Evolutionary conservation across 1,140 invertebrate species (phyloP).

Genomic region (Coelopa frigida): DNA sequence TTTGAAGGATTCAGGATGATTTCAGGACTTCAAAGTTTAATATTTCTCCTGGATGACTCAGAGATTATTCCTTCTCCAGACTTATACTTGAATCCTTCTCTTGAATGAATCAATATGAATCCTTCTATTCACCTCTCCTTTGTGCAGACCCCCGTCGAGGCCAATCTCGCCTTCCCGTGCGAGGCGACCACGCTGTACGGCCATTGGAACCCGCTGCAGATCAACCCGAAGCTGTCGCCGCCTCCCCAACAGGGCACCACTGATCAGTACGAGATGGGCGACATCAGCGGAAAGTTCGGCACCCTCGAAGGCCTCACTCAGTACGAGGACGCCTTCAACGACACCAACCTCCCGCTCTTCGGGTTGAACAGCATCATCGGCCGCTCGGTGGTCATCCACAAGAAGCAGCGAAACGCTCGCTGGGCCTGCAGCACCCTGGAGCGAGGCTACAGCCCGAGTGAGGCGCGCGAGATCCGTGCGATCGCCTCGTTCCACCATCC

Average conservation of each 20-base stretch:
- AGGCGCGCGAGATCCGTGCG: conserved; percentile 74
- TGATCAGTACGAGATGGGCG: conserved; percentile 84
- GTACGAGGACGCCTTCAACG: conserved; percentile 61
- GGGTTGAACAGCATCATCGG: conserved; percentile 73
- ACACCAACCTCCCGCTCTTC: conserved; percentile 78
- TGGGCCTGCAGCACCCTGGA: conserved; percentile 82
- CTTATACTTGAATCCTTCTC: not conserved
- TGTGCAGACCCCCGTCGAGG: conserved; percentile 70
- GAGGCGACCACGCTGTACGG: conserved; percentile 71
- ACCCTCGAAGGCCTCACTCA: conserved; percentile 54
- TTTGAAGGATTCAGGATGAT: no score
- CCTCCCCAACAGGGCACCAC: conserved; percentile 58
- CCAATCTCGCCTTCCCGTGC: conserved; percentile 81
- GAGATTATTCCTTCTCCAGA: not conserved
- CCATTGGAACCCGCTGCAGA: conserved; percentile 73
- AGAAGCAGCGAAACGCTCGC: conserved; percentile 55
- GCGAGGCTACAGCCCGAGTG: conserved; percentile 75
- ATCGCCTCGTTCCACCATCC: conserved; percentile 91
- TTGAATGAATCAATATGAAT: not conserved
- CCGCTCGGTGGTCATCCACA: conserved; percentile 79
- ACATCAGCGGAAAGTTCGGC: conserved; percentile 87
- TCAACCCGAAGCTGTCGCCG: conserved; percentile 56
- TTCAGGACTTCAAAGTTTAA: no score
- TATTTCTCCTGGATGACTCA: not conserved
- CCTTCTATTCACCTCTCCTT: no score